Evolutionary conservation across 2,797 vertebrate species (phyloP).

Genomic region (Anomalospiza imberbis): DNA sequence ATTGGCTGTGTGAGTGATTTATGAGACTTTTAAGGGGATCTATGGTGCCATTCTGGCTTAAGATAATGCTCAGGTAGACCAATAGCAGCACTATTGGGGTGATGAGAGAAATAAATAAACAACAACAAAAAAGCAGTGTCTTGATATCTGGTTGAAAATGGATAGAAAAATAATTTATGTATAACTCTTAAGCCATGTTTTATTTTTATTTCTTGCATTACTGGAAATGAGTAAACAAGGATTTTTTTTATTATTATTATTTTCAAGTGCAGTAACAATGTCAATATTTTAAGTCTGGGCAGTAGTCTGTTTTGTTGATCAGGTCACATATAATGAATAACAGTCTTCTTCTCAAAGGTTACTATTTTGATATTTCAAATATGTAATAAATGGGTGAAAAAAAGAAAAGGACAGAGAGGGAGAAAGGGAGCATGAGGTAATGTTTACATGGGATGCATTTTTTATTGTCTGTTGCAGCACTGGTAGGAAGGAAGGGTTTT

Average conservation of each 20-base stretch:
- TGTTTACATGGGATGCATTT: not conserved
- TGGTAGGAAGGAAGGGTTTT: not conserved
- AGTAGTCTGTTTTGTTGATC: not conserved
- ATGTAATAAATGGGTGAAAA: not conserved
- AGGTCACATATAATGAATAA: not conserved
- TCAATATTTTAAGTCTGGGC: not conserved
- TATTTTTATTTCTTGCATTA: not conserved
- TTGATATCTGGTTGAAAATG: not conserved
- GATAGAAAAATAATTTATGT: not conserved
- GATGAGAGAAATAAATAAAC: not conserved
- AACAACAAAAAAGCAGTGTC: not conserved
- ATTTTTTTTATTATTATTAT: not conserved
- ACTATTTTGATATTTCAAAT: not conserved
- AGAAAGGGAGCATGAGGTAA: not conserved
- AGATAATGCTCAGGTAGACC: not conserved
- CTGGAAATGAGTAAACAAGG: not conserved
- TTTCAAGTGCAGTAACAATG: not conserved
- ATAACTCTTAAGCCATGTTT: not conserved
- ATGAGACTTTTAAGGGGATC: not conserved
- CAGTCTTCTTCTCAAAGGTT: not conserved
- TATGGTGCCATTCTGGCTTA: not conserved
- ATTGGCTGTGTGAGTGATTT: not conserved
- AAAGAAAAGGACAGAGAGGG: not conserved
- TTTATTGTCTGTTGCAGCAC: not conserved
- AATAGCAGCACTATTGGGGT: not conserved